These are phyloP conservation scores for Xiphophorus couchianus DNA, from an alignment of 2,113 vertebrate genomes.

Conservation along the genomic window DNA sequence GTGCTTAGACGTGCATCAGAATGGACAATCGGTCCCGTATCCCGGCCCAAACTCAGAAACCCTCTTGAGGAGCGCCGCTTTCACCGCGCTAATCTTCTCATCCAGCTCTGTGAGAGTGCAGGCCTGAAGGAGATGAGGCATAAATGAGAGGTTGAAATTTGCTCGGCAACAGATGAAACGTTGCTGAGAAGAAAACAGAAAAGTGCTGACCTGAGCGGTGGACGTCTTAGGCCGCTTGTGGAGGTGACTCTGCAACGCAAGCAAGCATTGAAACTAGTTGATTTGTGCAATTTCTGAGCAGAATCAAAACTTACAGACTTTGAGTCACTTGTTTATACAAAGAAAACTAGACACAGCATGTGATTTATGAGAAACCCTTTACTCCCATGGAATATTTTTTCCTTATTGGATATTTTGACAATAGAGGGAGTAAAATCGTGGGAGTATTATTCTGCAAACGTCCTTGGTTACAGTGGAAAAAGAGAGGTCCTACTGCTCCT, in stretches of 20 bases:
- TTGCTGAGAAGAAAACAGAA: conserved; percentile 5
- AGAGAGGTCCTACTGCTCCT: background rate
- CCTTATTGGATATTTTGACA: conserved; percentile 8
- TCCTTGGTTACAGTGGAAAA: conserved; percentile 5
- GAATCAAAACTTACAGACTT: background rate
- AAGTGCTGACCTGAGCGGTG: conserved; percentile 81
- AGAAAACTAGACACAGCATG: background rate
- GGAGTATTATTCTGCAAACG: background rate
- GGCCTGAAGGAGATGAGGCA: conserved; percentile 75
- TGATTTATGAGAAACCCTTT: background rate
- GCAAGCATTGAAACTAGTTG: conserved; percentile 16
- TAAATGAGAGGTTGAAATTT: background rate
- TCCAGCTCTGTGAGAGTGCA: conserved; percentile 95
- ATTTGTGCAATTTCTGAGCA: conserved; percentile 13
- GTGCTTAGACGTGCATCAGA: conserved; percentile 44
- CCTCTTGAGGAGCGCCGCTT: conserved; percentile 90
- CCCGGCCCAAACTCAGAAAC: conserved; percentile 79
- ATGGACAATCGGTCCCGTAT: conserved; percentile 79
- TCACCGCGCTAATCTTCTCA: conserved; percentile 94
- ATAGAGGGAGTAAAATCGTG: background rate
- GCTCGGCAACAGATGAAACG: background rate
- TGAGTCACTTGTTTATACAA: background rate
- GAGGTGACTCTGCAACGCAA: conserved; percentile 83
- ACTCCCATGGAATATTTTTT: background rate
- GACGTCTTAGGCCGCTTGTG: conserved; percentile 91